Conservation (phyloP, 2,888 invertebrate genomes). For the Megalurothrips usitatus region DNA sequence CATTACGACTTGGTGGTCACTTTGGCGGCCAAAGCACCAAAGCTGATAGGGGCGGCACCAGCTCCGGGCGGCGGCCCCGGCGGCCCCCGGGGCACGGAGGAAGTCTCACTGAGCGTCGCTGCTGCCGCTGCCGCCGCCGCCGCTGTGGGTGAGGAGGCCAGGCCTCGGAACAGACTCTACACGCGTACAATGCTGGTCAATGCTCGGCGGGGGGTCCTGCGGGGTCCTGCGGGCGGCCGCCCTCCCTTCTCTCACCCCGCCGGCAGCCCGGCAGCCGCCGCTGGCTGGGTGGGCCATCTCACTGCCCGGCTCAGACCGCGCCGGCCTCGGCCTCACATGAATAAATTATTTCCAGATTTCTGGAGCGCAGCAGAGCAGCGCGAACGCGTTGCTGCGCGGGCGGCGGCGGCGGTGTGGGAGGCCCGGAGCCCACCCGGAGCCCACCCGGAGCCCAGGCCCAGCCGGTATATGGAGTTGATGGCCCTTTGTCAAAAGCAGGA, state of each 20-base stretch:
- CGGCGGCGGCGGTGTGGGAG: background rate
- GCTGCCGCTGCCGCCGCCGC: no score
- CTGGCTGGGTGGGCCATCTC: background rate
- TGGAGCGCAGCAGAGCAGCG: background rate
- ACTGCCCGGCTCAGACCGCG: background rate
- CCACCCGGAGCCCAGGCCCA: background rate
- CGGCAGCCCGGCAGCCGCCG: background rate
- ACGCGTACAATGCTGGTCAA: background rate
- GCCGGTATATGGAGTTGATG: background rate
- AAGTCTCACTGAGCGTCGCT: no score
- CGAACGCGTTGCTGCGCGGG: background rate
- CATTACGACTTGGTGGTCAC: conserved; percentile 24
- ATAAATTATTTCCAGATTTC: conserved; percentile 12
- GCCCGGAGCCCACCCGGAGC: background rate
- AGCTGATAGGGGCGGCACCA: background rate
- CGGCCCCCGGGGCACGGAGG: background rate
- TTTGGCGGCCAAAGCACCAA: background rate
- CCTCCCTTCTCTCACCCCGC: background rate
- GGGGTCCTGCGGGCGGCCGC: no score
- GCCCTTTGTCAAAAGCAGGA: conserved; percentile 7
- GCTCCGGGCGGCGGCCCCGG: background rate
- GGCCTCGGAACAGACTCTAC: no score
- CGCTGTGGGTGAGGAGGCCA: no score
- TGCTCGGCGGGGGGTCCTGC: background rate
- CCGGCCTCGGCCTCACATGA: background rate